Conservation (phyloP, 2,797 vertebrate species). For the Chrysocyon brachyurus region DNA sequence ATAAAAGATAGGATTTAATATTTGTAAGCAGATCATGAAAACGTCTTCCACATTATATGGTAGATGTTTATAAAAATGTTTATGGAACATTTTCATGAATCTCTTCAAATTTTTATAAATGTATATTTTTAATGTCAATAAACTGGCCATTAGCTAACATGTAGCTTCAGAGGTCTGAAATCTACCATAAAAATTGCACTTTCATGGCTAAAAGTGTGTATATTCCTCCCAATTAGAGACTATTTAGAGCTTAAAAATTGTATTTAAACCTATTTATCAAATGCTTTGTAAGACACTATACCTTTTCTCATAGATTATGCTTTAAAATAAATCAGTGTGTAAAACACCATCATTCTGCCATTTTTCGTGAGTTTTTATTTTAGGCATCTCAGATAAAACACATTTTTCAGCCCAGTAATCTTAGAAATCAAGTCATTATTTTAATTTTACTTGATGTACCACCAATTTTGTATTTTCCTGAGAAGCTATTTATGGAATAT, state of each 20-base stretch:
- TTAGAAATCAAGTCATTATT: conserved; percentile 42
- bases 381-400: neutral
- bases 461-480: conserved; percentile 2
- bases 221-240: conserved; percentile 5
- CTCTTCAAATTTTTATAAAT: conserved; percentile 63
- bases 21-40: neutral
- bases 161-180: conserved; percentile 44
- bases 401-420: neutral
- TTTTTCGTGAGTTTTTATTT: conserved; percentile 64
- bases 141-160: conserved; percentile 42
- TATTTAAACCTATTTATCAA: conserved; percentile 62
- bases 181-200: conserved; percentile 67
- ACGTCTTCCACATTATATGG: neutral
- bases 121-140: conserved; percentile 36
- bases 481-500: neutral
- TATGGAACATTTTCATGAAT: conserved; percentile 56
- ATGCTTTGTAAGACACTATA: conserved; percentile 26
- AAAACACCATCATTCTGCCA: conserved; percentile 27
- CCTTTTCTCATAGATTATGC: conserved; percentile 59
- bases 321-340: conserved; percentile 81
- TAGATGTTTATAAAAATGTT: conserved; percentile 60
- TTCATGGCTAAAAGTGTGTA: conserved; percentile 47
- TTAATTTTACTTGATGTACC: conserved; percentile 61
- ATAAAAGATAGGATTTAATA: conserved; percentile 48
- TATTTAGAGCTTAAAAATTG: conserved; percentile 37